phyloP scores from a whole-genome alignment of 2,113 vertebrate genomes.

The Barbus barbus region DNA sequence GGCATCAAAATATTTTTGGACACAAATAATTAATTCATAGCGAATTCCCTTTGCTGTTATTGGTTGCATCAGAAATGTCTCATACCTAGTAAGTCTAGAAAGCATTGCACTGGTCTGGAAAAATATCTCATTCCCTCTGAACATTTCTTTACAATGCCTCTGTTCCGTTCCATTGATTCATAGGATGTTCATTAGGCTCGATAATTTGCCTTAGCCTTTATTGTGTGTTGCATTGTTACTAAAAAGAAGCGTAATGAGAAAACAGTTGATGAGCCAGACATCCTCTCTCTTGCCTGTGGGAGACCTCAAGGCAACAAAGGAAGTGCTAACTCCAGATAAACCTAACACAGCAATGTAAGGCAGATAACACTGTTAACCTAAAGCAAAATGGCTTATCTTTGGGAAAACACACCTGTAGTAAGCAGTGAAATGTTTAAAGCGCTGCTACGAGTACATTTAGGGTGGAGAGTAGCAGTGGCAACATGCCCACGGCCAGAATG shows the following conservation, averaged over 20 bases:
- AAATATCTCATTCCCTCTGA: slow-evolving; percentile 10
- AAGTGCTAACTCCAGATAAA: slow-evolving; percentile 58
- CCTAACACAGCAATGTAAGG: slow-evolving; percentile 46
- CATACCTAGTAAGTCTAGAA: background rate
- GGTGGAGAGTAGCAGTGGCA: slow-evolving; percentile 43
- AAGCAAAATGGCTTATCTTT: slow-evolving; percentile 57
- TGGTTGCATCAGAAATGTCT: background rate
- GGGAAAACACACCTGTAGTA: slow-evolving; percentile 53
- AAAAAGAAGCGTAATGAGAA: slow-evolving; percentile 47
- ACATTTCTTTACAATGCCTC: background rate
- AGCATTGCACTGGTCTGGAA: background rate
- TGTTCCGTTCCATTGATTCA: slow-evolving; percentile 4
- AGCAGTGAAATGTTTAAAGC: slow-evolving; percentile 47
- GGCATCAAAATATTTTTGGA: background rate
- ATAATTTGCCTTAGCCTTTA: background rate
- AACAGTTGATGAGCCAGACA: slow-evolving; percentile 46
- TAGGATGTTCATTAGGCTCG: background rate
- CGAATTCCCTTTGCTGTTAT: background rate
- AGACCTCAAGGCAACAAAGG: slow-evolving; percentile 48
- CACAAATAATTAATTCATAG: slow-evolving; percentile 10
- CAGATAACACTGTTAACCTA: slow-evolving; percentile 58
- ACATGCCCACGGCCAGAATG: slow-evolving; percentile 35
- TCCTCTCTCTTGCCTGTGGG: slow-evolving; percentile 46
- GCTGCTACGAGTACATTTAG: slow-evolving; percentile 47
- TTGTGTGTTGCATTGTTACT: slow-evolving; percentile 34